Conservation (phyloP, 1,140 invertebrate species). For the Homarus americanus region DNA sequence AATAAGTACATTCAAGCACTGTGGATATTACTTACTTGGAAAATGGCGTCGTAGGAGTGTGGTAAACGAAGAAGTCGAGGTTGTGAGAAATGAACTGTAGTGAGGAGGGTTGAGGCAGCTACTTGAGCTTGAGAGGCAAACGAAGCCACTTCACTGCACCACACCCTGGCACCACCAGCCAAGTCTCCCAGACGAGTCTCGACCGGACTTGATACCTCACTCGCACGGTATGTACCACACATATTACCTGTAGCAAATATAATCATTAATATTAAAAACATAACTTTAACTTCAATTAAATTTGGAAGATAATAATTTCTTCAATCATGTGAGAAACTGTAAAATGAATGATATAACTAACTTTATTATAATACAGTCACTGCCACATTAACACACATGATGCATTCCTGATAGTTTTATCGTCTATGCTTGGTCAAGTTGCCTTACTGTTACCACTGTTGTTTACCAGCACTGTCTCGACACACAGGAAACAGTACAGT, state of each 20-base stretch:
- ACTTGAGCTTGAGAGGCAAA: conserved; percentile 78
- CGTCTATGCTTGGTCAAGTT: too few species aligned
- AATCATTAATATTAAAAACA: neutral
- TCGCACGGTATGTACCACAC: conserved; percentile 54
- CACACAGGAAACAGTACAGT: too few species aligned
- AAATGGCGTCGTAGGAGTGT: conserved; percentile 94
- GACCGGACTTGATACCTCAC: conserved; percentile 61
- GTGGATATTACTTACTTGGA: conserved; percentile 86
- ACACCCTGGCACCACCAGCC: conserved; percentile 77
- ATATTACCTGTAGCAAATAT: conserved; percentile 45
- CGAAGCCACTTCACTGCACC: conserved; percentile 84
- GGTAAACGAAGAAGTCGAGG: conserved; percentile 91
- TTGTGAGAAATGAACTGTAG: conserved; percentile 77
- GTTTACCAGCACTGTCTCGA: too few species aligned
- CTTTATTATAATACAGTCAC: too few species aligned
- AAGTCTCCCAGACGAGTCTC: conserved; percentile 62
- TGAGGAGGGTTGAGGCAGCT: conserved; percentile 55
- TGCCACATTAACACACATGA: too few species aligned
- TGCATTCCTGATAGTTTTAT: too few species aligned
- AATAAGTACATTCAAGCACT: too few species aligned
- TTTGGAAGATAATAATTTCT: too few species aligned
- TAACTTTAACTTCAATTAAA: neutral
- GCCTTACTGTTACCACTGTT: too few species aligned
- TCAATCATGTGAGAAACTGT: too few species aligned
- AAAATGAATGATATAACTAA: too few species aligned